A percentile compares a stretch with the other conserved stretches of the same genome.
These are phyloP conservation scores for Oxyruncus cristatus DNA, from an alignment of 2,113 vertebrate species.

Conservation along the genomic window DNA sequence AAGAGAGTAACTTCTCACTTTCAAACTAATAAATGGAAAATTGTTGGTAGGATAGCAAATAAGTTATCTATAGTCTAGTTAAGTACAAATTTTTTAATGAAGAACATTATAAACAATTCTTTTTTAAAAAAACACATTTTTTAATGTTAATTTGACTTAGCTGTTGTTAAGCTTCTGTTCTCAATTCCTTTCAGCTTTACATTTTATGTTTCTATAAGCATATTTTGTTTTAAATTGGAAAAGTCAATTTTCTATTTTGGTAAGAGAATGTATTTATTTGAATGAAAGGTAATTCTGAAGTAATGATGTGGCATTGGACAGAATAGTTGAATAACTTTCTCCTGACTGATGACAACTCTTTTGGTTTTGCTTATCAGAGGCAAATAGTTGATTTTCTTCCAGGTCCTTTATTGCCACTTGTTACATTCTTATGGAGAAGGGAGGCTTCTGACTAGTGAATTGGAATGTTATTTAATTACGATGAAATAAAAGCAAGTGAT, in stretches of 20 bases:
- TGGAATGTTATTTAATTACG: neutral
- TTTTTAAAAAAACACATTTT: neutral
- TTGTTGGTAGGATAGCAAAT: neutral
- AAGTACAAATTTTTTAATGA: neutral
- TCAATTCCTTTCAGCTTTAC: neutral
- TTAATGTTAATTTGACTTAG: neutral
- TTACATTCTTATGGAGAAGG: neutral
- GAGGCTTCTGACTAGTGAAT: neutral
- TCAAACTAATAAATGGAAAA: neutral
- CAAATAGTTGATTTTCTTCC: neutral
- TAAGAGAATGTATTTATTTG: neutral
- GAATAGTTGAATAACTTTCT: neutral
- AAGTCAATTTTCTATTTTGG: neutral
- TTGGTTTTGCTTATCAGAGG: neutral
- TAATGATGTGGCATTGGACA: neutral
- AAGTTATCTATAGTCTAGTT: neutral
- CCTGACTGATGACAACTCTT: neutral
- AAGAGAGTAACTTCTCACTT: neutral
- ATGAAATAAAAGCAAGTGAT: neutral
- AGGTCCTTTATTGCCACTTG: neutral
- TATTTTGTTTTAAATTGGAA: neutral
- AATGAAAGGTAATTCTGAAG: neutral
- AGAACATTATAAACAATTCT: neutral
- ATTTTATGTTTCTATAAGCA: neutral
- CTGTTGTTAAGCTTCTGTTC: neutral